Evolutionary conservation across 2,888 invertebrate genomes (phyloP).

Genomic region (Amblyteles armatorius): DNA sequence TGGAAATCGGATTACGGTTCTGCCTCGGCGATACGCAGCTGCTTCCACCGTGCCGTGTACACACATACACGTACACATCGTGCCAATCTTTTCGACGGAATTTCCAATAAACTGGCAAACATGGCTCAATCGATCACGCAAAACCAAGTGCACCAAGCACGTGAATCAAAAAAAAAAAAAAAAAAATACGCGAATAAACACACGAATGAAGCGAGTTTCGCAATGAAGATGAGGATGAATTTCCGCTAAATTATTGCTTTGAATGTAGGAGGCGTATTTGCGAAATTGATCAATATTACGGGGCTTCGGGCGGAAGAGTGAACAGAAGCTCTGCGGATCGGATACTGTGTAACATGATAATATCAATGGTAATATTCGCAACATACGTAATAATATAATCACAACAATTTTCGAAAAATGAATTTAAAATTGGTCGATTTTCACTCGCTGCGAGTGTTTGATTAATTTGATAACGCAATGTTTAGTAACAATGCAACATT

Average conservation of each 20-base stretch:
- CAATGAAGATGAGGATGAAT: neutral
- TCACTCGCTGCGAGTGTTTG: too few species aligned
- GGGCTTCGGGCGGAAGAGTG: too few species aligned
- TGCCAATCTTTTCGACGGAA: conserved; percentile 5
- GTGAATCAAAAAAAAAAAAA: neutral
- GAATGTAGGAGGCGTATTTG: neutral
- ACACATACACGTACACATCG: neutral
- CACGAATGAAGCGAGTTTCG: neutral
- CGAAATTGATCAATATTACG: too few species aligned
- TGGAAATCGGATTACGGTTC: neutral
- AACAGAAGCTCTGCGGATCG: too few species aligned
- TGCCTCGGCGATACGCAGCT: conserved; percentile 1
- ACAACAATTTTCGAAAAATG: too few species aligned
- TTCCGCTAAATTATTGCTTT: neutral
- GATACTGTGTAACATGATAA: too few species aligned
- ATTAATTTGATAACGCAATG: too few species aligned
- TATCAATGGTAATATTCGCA: too few species aligned
- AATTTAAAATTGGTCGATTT: too few species aligned
- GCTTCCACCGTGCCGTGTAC: neutral
- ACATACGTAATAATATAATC: too few species aligned
- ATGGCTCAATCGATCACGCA: neutral
- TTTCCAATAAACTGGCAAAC: conserved; percentile 10
- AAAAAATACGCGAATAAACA: neutral
- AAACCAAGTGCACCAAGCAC: neutral
- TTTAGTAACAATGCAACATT: too few species aligned